These are phyloP conservation scores for Pardalotus punctatus DNA, from an alignment of 2,113 vertebrate genomes.

Conservation along the genomic window DNA sequence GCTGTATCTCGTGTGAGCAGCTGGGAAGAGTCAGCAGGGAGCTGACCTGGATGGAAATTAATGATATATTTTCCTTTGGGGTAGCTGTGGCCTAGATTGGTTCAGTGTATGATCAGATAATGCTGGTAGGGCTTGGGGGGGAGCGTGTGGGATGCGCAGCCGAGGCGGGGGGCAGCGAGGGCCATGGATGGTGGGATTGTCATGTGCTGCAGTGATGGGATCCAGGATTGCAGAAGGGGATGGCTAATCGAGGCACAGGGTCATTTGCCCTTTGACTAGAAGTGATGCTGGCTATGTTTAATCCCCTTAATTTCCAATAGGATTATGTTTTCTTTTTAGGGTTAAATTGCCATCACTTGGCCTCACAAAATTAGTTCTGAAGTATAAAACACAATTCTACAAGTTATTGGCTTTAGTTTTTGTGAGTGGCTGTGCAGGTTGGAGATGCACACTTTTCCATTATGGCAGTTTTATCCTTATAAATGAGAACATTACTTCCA, in stretches of 20 bases:
- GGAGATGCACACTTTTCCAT: background rate
- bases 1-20: background rate
- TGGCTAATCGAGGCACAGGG: background rate
- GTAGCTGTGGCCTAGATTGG: conserved; percentile 22
- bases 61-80: background rate
- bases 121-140: background rate
- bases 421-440: background rate
- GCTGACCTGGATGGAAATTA: conserved; percentile 35
- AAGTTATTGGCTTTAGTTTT: background rate
- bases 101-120: background rate
- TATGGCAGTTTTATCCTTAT: background rate
- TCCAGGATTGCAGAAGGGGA: background rate
- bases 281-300: background rate
- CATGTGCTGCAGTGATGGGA: rapidly evolving
- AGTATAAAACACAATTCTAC: background rate
- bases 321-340: background rate
- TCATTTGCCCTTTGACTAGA: background rate
- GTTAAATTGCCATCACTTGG: rapidly evolving
- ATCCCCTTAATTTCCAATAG: background rate
- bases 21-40: background rate
- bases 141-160: background rate
- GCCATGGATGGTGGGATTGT: rapidly evolving
- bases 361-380: background rate
- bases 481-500: background rate
- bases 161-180: background rate